Evolutionary conservation across 2,113 vertebrate genomes (phyloP).

Genomic region (Ranitomeya imitator): DNA sequence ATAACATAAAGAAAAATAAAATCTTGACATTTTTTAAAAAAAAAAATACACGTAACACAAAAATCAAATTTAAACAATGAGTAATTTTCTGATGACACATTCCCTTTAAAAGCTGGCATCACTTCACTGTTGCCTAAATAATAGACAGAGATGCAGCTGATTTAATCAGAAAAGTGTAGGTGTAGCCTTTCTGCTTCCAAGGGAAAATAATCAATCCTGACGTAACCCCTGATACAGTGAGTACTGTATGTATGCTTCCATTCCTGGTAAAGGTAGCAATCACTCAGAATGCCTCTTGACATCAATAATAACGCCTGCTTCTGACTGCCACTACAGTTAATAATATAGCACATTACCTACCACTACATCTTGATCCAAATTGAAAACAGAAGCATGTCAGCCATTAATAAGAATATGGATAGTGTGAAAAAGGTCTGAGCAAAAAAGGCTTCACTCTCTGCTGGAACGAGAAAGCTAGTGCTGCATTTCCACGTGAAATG

Average conservation of each 20-base stretch:
- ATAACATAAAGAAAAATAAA: too few species aligned
- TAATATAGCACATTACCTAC: slow-evolving; percentile 42
- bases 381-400: slow-evolving; percentile 37
- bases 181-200: neutral
- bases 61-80: too few species aligned
- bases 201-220: slow-evolving; percentile 24
- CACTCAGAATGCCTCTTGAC: slow-evolving; percentile 48
- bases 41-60: too few species aligned
- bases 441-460: slow-evolving; percentile 24
- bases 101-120: neutral
- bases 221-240: slow-evolving; percentile 36
- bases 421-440: neutral
- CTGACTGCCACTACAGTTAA: slow-evolving; percentile 34
- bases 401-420: slow-evolving; percentile 33
- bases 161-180: neutral
- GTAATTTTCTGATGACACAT: too few species aligned
- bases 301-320: slow-evolving; percentile 47
- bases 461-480: neutral
- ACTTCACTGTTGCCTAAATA: neutral
- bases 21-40: too few species aligned
- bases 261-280: slow-evolving; percentile 44
- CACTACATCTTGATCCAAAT: slow-evolving; percentile 40
- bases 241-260: neutral
- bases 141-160: neutral
- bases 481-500: neutral